phyloP scores from a whole-genome alignment of 2,797 vertebrate genomes.

The Australoheros facetus region DNA sequence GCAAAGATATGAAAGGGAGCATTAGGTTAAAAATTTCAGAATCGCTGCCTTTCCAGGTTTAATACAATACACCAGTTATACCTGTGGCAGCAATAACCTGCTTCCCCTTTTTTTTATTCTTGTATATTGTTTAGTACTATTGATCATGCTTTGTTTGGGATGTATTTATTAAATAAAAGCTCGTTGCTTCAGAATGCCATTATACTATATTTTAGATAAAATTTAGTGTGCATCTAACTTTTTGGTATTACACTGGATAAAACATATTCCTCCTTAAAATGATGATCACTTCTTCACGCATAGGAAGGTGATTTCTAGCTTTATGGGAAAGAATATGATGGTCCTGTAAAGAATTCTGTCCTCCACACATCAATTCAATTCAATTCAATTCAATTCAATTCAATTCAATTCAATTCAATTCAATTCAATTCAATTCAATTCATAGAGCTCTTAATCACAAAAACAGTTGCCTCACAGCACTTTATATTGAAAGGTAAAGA shows the following conservation, averaged over 20 bases:
- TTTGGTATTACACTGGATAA: background rate
- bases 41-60: too few relatives aligned
- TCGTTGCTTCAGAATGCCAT: background rate
- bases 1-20: background rate
- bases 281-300: background rate
- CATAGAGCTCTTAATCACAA: too few relatives aligned
- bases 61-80: too few relatives aligned
- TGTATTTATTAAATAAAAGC: background rate
- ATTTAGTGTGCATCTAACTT: background rate
- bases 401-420: too few relatives aligned
- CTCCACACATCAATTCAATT: background rate
- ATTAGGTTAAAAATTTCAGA: background rate
- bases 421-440: too few relatives aligned
- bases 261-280: background rate
- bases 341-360: background rate
- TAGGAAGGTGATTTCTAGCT: background rate
- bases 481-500: too few relatives aligned
- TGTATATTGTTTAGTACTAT: background rate
- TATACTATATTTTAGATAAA: background rate
- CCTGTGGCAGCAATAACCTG: background rate
- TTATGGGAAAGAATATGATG: background rate
- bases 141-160: background rate
- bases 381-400: too few relatives aligned
- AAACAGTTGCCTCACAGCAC: too few relatives aligned
- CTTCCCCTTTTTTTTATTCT: background rate